Conservation (phyloP, 2,113 vertebrate genomes). For the Genyomyrus donnyi region DNA sequence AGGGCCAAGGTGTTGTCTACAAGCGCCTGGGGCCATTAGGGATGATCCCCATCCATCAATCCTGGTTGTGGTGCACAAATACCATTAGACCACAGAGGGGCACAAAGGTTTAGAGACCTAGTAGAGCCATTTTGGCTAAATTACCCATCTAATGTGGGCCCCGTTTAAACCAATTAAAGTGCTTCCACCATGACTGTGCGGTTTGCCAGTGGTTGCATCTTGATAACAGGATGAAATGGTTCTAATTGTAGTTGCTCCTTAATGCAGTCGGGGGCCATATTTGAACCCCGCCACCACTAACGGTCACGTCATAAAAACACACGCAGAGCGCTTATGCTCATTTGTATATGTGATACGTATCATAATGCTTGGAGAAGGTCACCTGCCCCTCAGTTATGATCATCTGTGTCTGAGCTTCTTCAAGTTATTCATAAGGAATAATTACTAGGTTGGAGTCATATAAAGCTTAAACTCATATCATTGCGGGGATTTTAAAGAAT, state of each 20-base stretch:
- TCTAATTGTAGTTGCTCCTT: not conserved
- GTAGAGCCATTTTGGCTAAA: not conserved
- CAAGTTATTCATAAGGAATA: not conserved
- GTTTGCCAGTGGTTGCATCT: not conserved
- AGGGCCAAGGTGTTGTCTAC: not conserved
- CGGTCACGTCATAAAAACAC: not conserved
- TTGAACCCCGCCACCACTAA: not conserved
- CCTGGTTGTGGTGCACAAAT: not conserved
- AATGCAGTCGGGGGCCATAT: not conserved
- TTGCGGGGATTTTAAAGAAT: not conserved
- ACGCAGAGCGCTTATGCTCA: not conserved
- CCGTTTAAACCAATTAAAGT: conserved; percentile 10
- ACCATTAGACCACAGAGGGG: not conserved
- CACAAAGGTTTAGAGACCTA: not conserved
- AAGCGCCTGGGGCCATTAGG: no score
- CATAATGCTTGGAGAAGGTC: not conserved
- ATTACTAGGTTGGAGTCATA: not conserved
- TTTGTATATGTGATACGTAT: not conserved
- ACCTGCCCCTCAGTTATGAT: not conserved
- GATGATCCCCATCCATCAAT: not conserved
- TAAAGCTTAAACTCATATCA: not conserved
- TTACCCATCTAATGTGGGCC: not conserved
- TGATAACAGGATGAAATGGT: not conserved
- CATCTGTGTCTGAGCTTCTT: not conserved
- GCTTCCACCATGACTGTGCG: no score